phyloP scores from a whole-genome alignment of 2,888 invertebrate genomes.

The Abrostola triplasia region DNA sequence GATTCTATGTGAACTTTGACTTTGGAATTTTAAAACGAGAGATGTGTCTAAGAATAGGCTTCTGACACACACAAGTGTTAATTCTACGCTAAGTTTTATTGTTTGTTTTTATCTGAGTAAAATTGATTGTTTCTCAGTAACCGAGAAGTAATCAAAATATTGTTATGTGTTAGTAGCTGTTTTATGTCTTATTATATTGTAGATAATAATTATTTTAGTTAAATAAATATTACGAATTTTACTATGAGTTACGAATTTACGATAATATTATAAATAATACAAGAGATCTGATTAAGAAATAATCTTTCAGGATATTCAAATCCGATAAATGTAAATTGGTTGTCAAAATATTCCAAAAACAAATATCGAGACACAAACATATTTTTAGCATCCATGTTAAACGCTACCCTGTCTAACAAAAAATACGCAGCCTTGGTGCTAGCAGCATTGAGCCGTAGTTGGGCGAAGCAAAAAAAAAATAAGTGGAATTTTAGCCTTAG shows the following conservation, averaged over 20 bases:
- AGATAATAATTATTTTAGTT: no score
- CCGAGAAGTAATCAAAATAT: no score
- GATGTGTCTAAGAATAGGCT: slow-evolving; percentile 30
- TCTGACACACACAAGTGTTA: neutral
- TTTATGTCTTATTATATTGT: no score
- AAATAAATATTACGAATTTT: no score
- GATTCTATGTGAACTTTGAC: slow-evolving; percentile 63
- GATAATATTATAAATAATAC: no score
- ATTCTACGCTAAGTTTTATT: neutral
- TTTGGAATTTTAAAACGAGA: slow-evolving; percentile 60
- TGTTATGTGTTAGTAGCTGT: no score
- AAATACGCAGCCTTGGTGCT: slow-evolving; percentile 58
- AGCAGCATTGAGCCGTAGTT: slow-evolving; percentile 58
- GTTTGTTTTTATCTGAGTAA: neutral
- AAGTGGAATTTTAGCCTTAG: slow-evolving; percentile 80
- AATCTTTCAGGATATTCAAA: no score
- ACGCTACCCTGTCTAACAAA: slow-evolving; percentile 30
- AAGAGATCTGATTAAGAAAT: no score
- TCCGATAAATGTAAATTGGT: no score
- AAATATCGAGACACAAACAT: neutral
- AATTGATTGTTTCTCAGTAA: no score
- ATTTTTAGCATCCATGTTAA: neutral
- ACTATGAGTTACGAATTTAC: no score
- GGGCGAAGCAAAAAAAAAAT: slow-evolving; percentile 77
- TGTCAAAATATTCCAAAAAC: no score